These are phyloP conservation scores for Oostethus manadensis DNA, from an alignment of 2,113 vertebrate genomes.

Conservation along the genomic window DNA sequence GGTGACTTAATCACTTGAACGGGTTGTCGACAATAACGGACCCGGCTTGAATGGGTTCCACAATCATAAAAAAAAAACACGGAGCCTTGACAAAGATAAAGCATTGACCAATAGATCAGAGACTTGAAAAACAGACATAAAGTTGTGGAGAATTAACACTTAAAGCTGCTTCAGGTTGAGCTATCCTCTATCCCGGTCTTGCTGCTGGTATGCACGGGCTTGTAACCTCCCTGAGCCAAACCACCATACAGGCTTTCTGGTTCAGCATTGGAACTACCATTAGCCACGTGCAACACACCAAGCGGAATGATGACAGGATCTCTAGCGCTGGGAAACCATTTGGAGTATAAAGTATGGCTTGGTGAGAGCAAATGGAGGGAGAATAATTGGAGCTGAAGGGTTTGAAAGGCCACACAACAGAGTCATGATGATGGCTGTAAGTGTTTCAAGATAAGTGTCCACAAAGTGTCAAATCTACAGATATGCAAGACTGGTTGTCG, in stretches of 20 bases:
- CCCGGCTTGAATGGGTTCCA: too few relatives aligned
- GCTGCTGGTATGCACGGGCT: slow-evolving; percentile 2
- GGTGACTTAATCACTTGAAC: too few relatives aligned
- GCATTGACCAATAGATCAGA: too few relatives aligned
- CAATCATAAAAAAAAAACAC: too few relatives aligned
- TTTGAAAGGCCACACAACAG: slow-evolving; percentile 27
- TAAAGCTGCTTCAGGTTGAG: neutral
- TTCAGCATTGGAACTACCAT: slow-evolving; percentile 20
- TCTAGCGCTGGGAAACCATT: slow-evolving; percentile 34
- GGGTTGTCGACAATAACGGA: too few relatives aligned
- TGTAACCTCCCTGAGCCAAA: slow-evolving; percentile 9
- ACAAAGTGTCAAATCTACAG: neutral
- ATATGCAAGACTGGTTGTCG: neutral
- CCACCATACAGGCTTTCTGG: slow-evolving; percentile 5
- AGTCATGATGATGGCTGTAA: slow-evolving; percentile 5
- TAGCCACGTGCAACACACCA: slow-evolving; percentile 22
- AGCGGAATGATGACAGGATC: slow-evolving; percentile 26
- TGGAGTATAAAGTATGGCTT: slow-evolving; percentile 28
- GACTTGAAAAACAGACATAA: too few relatives aligned
- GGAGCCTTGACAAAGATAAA: too few relatives aligned
- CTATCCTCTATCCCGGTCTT: neutral
- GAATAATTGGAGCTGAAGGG: slow-evolving; percentile 41
- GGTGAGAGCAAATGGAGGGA: slow-evolving; percentile 30
- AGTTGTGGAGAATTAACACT: too few relatives aligned
- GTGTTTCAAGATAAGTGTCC: too few relatives aligned